Conservation (phyloP, 2,797 vertebrate species). For the Okamejei kenojei region DNA sequence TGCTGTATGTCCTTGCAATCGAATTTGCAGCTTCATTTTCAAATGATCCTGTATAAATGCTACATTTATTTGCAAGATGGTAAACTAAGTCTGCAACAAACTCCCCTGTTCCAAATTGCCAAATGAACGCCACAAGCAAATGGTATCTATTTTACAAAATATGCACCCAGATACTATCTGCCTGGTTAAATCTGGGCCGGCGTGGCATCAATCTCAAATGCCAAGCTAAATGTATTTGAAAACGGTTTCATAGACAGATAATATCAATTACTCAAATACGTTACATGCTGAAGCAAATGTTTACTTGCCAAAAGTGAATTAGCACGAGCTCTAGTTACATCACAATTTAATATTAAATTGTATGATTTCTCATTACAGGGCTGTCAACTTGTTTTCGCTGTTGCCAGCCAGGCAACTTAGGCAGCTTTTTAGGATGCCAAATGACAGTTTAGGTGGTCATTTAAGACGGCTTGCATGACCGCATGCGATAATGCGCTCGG, state of each 20-base stretch:
- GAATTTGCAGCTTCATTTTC: not conserved
- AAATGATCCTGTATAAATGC: not conserved
- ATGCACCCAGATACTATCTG: not conserved
- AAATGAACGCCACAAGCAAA: not conserved
- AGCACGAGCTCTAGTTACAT: not conserved
- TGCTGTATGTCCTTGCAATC: not conserved
- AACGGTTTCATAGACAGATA: not conserved
- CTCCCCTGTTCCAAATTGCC: not conserved
- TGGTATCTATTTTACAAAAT: not conserved
- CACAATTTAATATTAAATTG: not conserved
- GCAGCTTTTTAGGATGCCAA: too few species aligned
- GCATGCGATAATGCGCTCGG: too few species aligned
- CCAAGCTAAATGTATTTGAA: not conserved
- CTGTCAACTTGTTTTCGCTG: too few species aligned
- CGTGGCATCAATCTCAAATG: not conserved
- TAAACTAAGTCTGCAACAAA: not conserved
- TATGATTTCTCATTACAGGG: not conserved
- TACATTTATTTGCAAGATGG: not conserved
- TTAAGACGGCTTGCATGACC: too few species aligned
- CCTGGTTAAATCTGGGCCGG: not conserved
- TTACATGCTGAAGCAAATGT: not conserved
- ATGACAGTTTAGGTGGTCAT: too few species aligned
- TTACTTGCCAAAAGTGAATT: not conserved
- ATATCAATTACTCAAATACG: not conserved
- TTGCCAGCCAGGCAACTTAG: too few species aligned